Evolutionary conservation across 2,113 vertebrate species (phyloP).

Genomic region (Thinocorus orbignyianus): DNA sequence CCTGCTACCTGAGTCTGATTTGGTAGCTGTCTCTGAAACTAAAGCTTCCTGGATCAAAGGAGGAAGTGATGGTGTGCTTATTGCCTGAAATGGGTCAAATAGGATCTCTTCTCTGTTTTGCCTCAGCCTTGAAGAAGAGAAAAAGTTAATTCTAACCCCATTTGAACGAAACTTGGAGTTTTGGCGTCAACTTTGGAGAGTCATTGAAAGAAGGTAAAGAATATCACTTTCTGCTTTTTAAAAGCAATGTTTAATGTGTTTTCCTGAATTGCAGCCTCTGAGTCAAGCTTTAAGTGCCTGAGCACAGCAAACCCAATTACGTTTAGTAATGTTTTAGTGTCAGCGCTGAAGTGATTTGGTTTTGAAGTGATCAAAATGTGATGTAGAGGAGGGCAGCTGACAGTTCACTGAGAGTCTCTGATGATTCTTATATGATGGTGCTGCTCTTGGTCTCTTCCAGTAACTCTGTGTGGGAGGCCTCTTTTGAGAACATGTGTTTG

Average conservation of each 20-base stretch:
- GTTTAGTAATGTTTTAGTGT: neutral
- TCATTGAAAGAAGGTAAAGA: conserved; percentile 93
- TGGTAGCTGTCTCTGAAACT: neutral
- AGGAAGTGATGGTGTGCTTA: neutral
- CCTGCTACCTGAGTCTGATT: neutral
- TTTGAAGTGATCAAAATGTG: neutral
- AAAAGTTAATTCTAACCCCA: conserved; percentile 91
- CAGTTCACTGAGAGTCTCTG: neutral
- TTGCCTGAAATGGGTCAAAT: neutral
- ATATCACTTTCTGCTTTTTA: neutral
- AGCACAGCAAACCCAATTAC: neutral
- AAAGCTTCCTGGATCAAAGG: neutral
- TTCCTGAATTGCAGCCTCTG: neutral
- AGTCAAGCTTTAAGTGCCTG: neutral
- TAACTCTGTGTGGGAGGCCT: neutral
- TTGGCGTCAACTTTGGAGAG: conserved; percentile 98
- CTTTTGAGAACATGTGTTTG: neutral
- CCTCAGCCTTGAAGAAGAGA: conserved; percentile 90
- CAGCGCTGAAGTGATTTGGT: neutral
- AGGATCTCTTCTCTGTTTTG: neutral
- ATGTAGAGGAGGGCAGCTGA: neutral
- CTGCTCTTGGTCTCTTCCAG: neutral
- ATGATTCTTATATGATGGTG: neutral
- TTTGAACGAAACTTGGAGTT: conserved; percentile 98
- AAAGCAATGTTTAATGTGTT: neutral